Percentiles rank a stretch among this genome's conserved stretches.
Conservation (phyloP, 2,888 invertebrate genomes). For the Drosophila mimetica region DNA sequence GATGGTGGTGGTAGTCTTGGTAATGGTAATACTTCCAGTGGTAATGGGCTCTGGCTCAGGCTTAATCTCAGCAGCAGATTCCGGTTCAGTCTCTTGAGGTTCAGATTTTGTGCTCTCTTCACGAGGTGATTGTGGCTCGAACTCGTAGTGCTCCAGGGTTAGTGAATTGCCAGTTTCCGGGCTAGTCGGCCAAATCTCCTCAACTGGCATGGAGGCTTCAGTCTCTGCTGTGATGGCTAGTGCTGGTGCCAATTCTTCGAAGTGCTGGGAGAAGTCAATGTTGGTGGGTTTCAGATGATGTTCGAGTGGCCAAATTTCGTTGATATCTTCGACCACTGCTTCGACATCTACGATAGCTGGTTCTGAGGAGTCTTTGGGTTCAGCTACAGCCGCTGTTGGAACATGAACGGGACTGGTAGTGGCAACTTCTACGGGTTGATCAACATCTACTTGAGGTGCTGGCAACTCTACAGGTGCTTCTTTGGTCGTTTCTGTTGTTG, state of each 20-base stretch:
- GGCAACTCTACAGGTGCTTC: conserved; percentile 84
- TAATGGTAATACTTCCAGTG: conserved; percentile 43
- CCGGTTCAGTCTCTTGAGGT: conserved; percentile 27
- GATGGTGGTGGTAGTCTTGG: conserved; percentile 40
- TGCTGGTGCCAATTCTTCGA: conserved; percentile 57
- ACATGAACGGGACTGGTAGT: conserved; percentile 79
- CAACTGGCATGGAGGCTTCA: conserved; percentile 49
- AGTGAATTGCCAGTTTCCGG: conserved; percentile 81
- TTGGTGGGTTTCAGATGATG: conserved; percentile 80
- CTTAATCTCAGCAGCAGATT: conserved; percentile 12
- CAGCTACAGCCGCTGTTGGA: conserved; percentile 67
- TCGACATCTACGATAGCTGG: conserved; percentile 34
- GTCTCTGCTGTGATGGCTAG: conserved; percentile 22
- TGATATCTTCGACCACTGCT: conserved; percentile 76
- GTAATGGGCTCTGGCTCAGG: conserved; percentile 15
- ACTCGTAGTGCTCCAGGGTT: conserved; percentile 77
- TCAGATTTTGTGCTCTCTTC: conserved; percentile 20
- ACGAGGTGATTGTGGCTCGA: conserved; percentile 64
- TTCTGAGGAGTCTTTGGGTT: conserved; percentile 43
- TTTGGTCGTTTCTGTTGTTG: conserved; percentile 80
- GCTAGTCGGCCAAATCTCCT: conserved; percentile 82
- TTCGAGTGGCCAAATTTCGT: conserved; percentile 83
- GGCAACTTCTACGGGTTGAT: conserved; percentile 75
- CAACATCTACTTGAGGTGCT: conserved; percentile 83
- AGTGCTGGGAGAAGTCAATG: conserved; percentile 81